A percentile compares a stretch with the other conserved stretches of the same genome.
These are phyloP conservation scores for Hippopotamus amphibius DNA, from an alignment of 2,113 vertebrate genomes.

Conservation along the genomic window DNA sequence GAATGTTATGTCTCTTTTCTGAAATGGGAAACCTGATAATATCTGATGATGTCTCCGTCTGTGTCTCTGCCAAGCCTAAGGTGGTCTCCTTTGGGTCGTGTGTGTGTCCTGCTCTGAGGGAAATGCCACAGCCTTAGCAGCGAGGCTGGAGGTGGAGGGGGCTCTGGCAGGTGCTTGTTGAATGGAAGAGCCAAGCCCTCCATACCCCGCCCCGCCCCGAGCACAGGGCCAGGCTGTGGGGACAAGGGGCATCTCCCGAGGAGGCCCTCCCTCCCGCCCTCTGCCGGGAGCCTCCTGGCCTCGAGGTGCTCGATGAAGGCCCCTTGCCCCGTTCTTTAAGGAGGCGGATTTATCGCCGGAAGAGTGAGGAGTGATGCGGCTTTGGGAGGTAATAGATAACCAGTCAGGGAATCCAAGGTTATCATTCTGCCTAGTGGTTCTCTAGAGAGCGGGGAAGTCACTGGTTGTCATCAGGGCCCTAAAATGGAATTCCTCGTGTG, in stretches of 20 bases:
- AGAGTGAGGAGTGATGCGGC: background rate
- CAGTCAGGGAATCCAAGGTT: background rate
- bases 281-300: background rate
- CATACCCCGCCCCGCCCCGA: background rate
- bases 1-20: background rate
- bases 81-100: accelerated
- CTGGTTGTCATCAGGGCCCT: background rate
- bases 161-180: no score
- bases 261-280: background rate
- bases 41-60: background rate
- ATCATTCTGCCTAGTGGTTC: background rate
- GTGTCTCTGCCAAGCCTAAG: background rate
- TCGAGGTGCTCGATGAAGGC: background rate
- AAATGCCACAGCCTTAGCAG: background rate
- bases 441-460: background rate
- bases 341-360: constrained; percentile 14
- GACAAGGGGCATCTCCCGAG: background rate
- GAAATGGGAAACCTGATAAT: background rate
- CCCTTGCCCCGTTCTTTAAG: background rate
- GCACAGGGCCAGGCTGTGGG: accelerated
- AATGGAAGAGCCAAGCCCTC: no score
- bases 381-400: background rate
- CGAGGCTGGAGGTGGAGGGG: background rate
- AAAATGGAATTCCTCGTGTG: background rate
- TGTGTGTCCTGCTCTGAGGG: accelerated